Evolutionary conservation across 2,888 invertebrate genomes (phyloP), one percentile per base, ranked within the genome.

Genomic region (Mythimna albipuncta): DNA sequence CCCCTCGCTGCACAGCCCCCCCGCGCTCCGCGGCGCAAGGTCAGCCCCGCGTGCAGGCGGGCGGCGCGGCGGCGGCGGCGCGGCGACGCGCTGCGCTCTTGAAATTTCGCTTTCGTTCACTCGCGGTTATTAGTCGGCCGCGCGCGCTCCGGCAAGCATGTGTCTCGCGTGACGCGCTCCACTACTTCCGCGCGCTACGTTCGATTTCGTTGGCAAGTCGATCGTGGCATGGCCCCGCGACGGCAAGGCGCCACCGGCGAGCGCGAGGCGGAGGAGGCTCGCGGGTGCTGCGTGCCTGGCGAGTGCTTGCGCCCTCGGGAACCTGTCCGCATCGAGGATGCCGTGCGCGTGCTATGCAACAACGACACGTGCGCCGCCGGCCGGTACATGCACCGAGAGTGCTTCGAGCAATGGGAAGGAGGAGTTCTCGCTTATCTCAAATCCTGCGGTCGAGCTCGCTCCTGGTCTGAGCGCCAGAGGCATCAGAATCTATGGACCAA

Each of bases 401-500:
- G 99, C 95, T 99, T 99, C 96, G 98, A 99, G 85, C 97, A 98
- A 87, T 99, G 99, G 99, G 99, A 99, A 95, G 98, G 98, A 93
- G 97, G 98, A 54, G 98, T 99, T 73, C 97, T 99, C 85, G 98
- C 98, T 68, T 99, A 98, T 91, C 97, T 99, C 77, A 98, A 99
- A 93, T 98, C 98, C 52, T 98, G 98, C 95, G 99, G 99, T 65
- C 96, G 99, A 52, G 99, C 99, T 6, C 97, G 99, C 35, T 98
- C 98, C 84, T 99, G 99, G 99, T 99, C 99, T 54, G 99, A 99
- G 92, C 97, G 99, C 74, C 99, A 99, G 93, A 97, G 99, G 44
- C 97, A 98, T 88, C 99, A 99, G 96, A 99, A 99, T 94, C 96
- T 99, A 75, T 99, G 99, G 99, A 99, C 99, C 72, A 99, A 99